phyloP scores from a whole-genome alignment of 1,140 invertebrate species.

The Pseudoatta argentina region DNA sequence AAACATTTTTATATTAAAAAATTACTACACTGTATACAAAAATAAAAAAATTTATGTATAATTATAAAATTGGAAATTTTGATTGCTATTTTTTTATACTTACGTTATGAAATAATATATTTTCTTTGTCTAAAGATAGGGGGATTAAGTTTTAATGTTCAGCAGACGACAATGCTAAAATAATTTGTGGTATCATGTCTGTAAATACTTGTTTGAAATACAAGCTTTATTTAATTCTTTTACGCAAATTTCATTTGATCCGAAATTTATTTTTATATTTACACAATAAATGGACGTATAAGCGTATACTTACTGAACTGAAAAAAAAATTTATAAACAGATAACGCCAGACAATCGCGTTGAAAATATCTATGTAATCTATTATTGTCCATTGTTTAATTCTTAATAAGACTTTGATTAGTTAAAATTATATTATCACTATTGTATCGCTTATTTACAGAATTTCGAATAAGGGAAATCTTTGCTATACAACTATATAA shows the following conservation, averaged over 20 bases:
- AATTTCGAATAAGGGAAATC: not conserved
- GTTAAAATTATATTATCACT: not conserved
- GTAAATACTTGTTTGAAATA: not conserved
- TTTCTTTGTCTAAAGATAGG: not conserved
- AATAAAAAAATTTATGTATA: not conserved
- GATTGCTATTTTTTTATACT: not conserved
- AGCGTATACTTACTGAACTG: not conserved
- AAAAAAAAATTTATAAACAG: conserved; percentile 2
- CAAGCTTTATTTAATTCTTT: not conserved
- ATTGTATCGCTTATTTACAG: not conserved
- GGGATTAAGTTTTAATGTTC: not conserved
- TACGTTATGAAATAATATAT: not conserved
- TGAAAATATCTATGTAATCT: not conserved
- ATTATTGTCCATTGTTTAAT: not conserved
- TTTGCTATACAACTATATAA: not conserved
- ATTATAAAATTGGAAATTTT: not conserved
- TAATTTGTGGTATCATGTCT: not conserved
- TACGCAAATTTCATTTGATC: not conserved
- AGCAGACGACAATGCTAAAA: not conserved
- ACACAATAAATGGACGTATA: conserved; percentile 8
- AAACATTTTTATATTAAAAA: too few species aligned
- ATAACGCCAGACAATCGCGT: not conserved
- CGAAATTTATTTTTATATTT: not conserved
- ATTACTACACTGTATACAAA: not conserved
- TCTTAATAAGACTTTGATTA: not conserved